Percentiles rank a stretch among this genome's conserved stretches.
phyloP scores from a whole-genome alignment of 2,888 invertebrate genomes.

The Drosophila histrio region DNA sequence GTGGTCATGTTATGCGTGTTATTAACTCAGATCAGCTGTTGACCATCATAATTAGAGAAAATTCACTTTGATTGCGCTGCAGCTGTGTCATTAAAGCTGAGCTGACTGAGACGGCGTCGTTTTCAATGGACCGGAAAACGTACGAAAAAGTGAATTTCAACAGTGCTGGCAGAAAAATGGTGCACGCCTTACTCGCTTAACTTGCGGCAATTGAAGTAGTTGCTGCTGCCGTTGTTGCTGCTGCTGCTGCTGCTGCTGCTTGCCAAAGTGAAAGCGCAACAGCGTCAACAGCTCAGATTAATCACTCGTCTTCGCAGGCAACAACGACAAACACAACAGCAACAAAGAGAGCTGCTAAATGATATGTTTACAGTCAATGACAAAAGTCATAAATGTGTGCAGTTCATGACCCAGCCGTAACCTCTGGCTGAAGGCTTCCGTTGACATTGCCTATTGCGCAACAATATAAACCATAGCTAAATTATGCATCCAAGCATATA shows the following conservation, averaged over 20 bases:
- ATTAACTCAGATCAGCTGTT: conserved; percentile 58
- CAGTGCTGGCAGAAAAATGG: conserved; percentile 55
- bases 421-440: conserved; percentile 18
- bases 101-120: conserved; percentile 16
- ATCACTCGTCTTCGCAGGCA: conserved; percentile 55
- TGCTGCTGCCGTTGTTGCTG: conserved; percentile 22
- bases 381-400: conserved; percentile 10
- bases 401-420: conserved; percentile 25
- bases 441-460: conserved; percentile 37
- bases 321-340: conserved; percentile 15
- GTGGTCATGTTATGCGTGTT: conserved; percentile 4
- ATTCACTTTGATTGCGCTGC: conserved; percentile 34
- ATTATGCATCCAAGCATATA: conserved; percentile 29
- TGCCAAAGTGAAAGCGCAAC: conserved; percentile 71
- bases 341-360: conserved; percentile 43
- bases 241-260: conserved; percentile 22
- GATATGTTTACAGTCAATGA: conserved; percentile 22
- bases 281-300: conserved; percentile 59
- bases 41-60: conserved; percentile 67
- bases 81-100: conserved; percentile 54
- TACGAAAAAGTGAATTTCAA: conserved; percentile 69
- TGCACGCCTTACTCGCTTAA: conserved; percentile 33
- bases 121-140: conserved; percentile 79
- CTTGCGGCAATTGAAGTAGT: conserved; percentile 35
- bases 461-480: conserved; percentile 14